phyloP scores from a whole-genome alignment of 53 echinoderm and acorn worm genomes.

The Paelopatides confundens region DNA sequence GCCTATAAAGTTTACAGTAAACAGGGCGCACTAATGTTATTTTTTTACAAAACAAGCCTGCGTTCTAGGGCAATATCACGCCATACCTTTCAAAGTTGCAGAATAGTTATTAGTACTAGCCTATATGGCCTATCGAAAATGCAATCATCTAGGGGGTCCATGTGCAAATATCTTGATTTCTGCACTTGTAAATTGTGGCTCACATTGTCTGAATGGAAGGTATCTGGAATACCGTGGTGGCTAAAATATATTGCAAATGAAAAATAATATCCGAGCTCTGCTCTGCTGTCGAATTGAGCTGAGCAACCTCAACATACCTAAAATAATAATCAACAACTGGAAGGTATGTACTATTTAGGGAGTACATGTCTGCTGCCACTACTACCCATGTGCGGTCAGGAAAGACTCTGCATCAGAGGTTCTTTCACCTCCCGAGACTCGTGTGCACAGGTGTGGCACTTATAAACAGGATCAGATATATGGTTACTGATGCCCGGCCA shows the following conservation, averaged over 20 bases:
- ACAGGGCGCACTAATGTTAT: too few species aligned
- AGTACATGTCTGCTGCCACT: neutral
- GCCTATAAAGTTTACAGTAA: too few species aligned
- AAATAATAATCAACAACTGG: constrained; percentile 3
- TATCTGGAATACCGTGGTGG: neutral
- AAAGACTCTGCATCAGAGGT: neutral
- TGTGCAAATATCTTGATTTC: constrained; percentile 29
- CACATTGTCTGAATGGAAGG: neutral
- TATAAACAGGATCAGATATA: constrained; percentile 46
- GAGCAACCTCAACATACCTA: neutral
- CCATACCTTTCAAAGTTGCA: constrained; percentile 48
- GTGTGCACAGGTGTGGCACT: constrained; percentile 28
- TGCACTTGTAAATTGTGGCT: constrained; percentile 27
- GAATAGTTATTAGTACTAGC: too few species aligned
- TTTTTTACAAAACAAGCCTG: too few species aligned
- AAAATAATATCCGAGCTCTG: neutral
- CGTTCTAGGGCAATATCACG: constrained; percentile 7
- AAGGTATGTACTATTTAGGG: neutral
- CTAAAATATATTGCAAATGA: neutral
- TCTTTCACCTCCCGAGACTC: neutral
- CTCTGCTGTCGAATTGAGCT: neutral
- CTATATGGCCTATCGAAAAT: too few species aligned
- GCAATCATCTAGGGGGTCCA: too few species aligned
- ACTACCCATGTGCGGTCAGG: neutral
- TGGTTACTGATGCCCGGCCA: constrained; percentile 68